Percentiles rank a stretch among this genome's conserved stretches.
phyloP scores from a whole-genome alignment of 1,140 invertebrate species.

The Melitaea cinxia region DNA sequence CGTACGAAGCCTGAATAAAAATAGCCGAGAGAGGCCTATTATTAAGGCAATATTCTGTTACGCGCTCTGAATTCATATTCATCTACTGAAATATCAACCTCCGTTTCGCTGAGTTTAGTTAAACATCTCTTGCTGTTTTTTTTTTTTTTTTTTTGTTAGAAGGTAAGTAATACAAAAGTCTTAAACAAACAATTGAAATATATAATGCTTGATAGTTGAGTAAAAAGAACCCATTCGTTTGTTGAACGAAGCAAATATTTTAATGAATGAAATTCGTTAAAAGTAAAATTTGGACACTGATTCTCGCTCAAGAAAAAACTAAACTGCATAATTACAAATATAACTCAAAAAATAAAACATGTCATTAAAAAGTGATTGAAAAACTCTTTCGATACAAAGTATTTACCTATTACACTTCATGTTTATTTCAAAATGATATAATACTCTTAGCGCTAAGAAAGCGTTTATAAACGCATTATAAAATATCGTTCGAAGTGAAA shows the following conservation, averaged over 20 bases:
- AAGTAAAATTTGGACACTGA: too few relatives aligned
- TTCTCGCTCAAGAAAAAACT: too few relatives aligned
- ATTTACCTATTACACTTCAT: too few relatives aligned
- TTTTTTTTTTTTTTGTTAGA: too few relatives aligned
- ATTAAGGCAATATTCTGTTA: conserved; percentile 60
- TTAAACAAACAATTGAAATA: not conserved
- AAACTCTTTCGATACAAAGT: not conserved
- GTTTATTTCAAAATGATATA: too few relatives aligned
- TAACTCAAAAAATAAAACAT: too few relatives aligned
- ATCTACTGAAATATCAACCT: conserved; percentile 40
- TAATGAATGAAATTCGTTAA: too few relatives aligned
- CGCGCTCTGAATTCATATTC: conserved; percentile 57
- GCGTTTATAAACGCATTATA: not conserved
- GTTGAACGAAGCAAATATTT: too few relatives aligned
- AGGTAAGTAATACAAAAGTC: not conserved
- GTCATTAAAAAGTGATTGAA: too few relatives aligned
- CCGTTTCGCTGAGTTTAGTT: conserved; percentile 29
- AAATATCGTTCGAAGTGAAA: conserved; percentile 16
- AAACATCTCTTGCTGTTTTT: conserved; percentile 5
- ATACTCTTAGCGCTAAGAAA: too few relatives aligned
- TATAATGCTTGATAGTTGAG: not conserved
- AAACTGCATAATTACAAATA: too few relatives aligned
- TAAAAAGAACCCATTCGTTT: too few relatives aligned
- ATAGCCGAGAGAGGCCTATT: conserved; percentile 54
- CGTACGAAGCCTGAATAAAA: conserved; percentile 58